These are phyloP conservation scores for Ectobius pallidus DNA, from an alignment of 2,888 invertebrate species.

Conservation along the genomic window DNA sequence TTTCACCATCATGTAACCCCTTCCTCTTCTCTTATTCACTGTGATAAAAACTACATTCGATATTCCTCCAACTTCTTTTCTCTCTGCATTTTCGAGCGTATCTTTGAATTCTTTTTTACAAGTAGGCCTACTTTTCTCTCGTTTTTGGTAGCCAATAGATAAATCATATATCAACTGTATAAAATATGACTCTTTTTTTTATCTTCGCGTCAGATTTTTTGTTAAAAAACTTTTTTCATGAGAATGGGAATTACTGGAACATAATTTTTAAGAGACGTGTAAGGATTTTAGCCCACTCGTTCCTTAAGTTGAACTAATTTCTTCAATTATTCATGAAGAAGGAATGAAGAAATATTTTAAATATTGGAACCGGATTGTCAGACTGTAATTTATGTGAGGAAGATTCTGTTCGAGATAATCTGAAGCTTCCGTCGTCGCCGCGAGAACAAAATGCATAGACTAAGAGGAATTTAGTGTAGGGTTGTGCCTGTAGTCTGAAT, in stretches of 20 bases:
- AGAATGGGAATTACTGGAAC: neutral
- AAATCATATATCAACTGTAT: neutral
- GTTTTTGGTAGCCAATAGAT: neutral
- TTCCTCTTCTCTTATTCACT: neutral
- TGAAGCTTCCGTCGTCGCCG: no score
- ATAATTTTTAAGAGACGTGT: neutral
- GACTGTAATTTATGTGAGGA: neutral
- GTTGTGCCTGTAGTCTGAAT: no score
- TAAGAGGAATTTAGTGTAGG: no score
- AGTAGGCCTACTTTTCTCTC: no score
- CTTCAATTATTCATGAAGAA: neutral
- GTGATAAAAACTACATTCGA: neutral
- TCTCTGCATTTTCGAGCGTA: no score
- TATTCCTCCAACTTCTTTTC: no score
- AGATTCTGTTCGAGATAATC: no score
- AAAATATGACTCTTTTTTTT: neutral
- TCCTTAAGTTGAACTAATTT: neutral
- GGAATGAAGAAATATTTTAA: neutral
- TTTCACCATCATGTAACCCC: neutral
- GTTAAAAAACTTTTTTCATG: neutral
- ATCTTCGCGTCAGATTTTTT: neutral
- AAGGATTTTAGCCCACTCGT: neutral
- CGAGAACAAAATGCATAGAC: no score
- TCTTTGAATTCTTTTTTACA: no score
- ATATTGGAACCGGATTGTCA: neutral